Evolutionary conservation across 2,888 invertebrate species (phyloP).

Genomic region (Synanthedon vespiformis): DNA sequence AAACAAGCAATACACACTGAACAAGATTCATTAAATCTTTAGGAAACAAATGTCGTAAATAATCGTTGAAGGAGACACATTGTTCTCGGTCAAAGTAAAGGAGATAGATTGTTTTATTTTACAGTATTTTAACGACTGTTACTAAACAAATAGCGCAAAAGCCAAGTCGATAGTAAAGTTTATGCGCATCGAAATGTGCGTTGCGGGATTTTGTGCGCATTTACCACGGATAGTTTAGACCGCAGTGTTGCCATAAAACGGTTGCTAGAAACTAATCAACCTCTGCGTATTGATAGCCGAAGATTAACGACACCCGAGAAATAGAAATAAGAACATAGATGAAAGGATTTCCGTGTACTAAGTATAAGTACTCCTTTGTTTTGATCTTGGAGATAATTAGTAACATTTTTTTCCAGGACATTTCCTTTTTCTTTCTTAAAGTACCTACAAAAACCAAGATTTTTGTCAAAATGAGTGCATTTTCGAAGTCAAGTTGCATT

Average conservation of each 20-base stretch:
- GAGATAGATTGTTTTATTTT: background rate
- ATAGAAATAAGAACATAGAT: background rate
- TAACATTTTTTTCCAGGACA: no score
- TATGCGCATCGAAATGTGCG: conserved; percentile 5
- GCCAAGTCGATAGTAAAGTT: conserved; percentile 4
- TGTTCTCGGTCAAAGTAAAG: background rate
- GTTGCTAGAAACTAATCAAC: conserved; percentile 16
- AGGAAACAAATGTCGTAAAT: no score
- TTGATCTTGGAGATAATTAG: no score
- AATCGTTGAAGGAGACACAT: no score
- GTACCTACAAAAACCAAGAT: no score
- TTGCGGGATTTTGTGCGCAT: conserved; percentile 8
- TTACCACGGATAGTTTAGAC: conserved; percentile 3
- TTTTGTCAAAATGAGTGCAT: no score
- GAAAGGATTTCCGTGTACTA: background rate
- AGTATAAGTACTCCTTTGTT: background rate
- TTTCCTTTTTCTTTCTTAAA: no score
- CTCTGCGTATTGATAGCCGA: conserved; percentile 2
- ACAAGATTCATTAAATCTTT: no score
- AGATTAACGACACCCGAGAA: conserved; percentile 5
- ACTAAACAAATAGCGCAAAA: conserved; percentile 4
- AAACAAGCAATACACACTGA: no score
- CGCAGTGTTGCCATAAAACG: conserved; percentile 22
- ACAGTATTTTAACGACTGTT: conserved; percentile 4
- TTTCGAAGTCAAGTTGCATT: no score